Conservation (phyloP, 2,113 vertebrate genomes). For the Solea senegalensis region DNA sequence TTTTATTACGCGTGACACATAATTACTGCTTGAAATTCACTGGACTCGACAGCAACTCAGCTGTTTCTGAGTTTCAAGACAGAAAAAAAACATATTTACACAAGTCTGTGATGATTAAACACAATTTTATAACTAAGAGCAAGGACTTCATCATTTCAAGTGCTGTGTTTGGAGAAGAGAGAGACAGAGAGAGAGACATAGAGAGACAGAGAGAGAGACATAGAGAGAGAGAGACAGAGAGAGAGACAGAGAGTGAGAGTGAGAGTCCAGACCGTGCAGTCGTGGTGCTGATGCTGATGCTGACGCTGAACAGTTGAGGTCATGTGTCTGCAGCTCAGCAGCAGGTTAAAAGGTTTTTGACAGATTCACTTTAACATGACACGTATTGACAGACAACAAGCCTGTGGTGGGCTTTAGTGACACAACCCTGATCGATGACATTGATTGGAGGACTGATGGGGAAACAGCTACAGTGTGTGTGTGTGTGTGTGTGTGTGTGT, state of each 20-base stretch:
- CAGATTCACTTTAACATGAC: slow-evolving; percentile 17
- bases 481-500: slow-evolving; percentile 2
- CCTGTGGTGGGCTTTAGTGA: background rate
- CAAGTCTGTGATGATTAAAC: background rate
- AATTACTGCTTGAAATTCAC: background rate
- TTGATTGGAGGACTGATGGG: slow-evolving; percentile 30
- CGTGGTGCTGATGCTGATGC: background rate
- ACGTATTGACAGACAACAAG: background rate
- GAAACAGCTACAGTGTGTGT: slow-evolving; percentile 13
- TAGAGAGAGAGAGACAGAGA: background rate
- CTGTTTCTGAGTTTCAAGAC: background rate
- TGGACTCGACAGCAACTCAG: no score
- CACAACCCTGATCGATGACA: slow-evolving; percentile 38
- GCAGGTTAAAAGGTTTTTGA: slow-evolving; percentile 16
- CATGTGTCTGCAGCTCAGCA: slow-evolving; percentile 22
- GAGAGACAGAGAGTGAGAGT: no score
- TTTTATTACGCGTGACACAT: no score
- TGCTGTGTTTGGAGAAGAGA: background rate
- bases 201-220: no score
- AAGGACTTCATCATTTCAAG: background rate
- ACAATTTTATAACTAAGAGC: background rate
- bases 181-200: no score
- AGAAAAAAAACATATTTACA: background rate
- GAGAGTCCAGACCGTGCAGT: background rate
- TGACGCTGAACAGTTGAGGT: background rate